Conservation (phyloP, 2,888 invertebrate species). For the Agrotis puta region DNA sequence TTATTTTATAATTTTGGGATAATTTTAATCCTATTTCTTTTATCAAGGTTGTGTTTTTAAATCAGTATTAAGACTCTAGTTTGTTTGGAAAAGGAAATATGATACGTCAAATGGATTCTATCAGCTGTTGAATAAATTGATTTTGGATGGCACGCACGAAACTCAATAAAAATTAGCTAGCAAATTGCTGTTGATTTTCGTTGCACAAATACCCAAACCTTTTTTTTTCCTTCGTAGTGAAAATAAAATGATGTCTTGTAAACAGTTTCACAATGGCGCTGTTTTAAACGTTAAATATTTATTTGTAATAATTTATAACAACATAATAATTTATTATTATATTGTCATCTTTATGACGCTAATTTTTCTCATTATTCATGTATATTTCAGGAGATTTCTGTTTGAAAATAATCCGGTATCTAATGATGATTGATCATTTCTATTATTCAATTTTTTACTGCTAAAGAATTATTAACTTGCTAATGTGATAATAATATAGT, state of each 20-base stretch:
- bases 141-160: too few relatives aligned
- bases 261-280: too few relatives aligned
- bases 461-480: constrained; percentile 59
- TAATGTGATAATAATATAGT: constrained; percentile 60
- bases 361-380: constrained; percentile 15
- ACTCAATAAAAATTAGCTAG: too few relatives aligned
- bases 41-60: constrained; percentile 2
- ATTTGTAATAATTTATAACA: neutral
- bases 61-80: constrained; percentile 3
- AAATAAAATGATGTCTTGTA: too few relatives aligned
- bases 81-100: neutral
- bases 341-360: constrained; percentile 9
- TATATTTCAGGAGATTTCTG: constrained; percentile 14
- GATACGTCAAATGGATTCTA: too few relatives aligned
- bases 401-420: constrained; percentile 31
- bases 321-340: neutral
- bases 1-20: constrained; percentile 9
- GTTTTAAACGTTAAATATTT: too few relatives aligned
- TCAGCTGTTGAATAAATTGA: too few relatives aligned
- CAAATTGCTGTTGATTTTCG: too few relatives aligned
- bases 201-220: too few relatives aligned
- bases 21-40: neutral
- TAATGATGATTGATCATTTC: constrained; percentile 44
- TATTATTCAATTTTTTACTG: constrained; percentile 62
- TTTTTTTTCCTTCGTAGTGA: too few relatives aligned